Conservation (phyloP, 2,888 invertebrate genomes). For the Ormyrus rosae region DNA sequence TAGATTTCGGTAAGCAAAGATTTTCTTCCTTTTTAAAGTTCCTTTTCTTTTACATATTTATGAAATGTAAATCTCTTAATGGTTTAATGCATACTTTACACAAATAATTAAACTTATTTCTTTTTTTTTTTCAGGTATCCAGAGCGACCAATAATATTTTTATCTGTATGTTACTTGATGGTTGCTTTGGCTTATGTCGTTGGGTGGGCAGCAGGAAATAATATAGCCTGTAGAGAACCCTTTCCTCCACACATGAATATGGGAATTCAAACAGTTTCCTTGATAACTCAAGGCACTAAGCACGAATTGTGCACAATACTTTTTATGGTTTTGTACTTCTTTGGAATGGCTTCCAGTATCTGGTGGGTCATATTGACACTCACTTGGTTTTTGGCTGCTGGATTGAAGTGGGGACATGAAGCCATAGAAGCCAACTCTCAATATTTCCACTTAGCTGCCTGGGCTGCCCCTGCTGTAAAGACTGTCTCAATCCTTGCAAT, state of each 20-base stretch:
- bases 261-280: constrained; percentile 86
- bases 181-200: constrained; percentile 94
- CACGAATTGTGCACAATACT: constrained; percentile 92
- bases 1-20: constrained; percentile 81
- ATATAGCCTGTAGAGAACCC: constrained; percentile 89
- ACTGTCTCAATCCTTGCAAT: constrained; percentile 96
- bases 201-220: constrained; percentile 89
- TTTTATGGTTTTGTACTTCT: constrained; percentile 97
- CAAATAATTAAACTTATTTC: not conserved
- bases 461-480: constrained; percentile 97
- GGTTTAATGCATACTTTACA: not conserved
- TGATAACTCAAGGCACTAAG: constrained; percentile 92
- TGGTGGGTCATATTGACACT: constrained; percentile 98
- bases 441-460: constrained; percentile 98
- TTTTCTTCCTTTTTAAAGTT: too few species aligned
- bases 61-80: constrained; percentile 8
- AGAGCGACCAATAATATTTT: constrained; percentile 97
- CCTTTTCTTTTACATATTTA: constrained; percentile 8
- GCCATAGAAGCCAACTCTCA: constrained; percentile 98
- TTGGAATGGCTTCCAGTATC: constrained; percentile 96
- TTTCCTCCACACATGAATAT: constrained; percentile 84
- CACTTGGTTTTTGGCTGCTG: constrained; percentile 97
- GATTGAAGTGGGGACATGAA: constrained; percentile 98
- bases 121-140: constrained; percentile 84
- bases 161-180: constrained; percentile 97